Conservation (phyloP, 2,888 invertebrate species). For the Chrysina gloriosa region DNA sequence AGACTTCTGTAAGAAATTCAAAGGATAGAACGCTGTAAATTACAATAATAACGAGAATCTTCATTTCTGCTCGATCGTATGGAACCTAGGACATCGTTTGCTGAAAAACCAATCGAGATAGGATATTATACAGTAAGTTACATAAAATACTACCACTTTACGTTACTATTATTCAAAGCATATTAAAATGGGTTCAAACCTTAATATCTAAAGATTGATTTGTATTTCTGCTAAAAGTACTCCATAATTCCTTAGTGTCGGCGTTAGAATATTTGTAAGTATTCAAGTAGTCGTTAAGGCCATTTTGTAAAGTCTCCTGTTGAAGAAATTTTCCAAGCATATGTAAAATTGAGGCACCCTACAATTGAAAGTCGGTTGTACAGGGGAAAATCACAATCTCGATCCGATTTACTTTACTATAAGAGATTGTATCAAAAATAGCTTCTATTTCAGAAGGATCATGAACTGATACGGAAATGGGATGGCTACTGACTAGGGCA, state of each 20-base stretch:
- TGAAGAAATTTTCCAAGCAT: constrained; percentile 79
- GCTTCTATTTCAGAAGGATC: constrained; percentile 79
- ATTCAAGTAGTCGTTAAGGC: constrained; percentile 76
- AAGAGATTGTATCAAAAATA: constrained; percentile 81
- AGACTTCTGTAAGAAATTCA: background rate
- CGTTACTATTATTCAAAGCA: too few species aligned
- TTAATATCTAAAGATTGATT: constrained; percentile 73
- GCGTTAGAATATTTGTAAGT: constrained; percentile 78
- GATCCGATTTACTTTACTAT: constrained; percentile 71
- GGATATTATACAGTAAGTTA: too few species aligned
- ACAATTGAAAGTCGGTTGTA: background rate
- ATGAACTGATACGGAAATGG: constrained; percentile 75
- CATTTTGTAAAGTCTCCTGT: constrained; percentile 72
- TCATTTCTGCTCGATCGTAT: too few species aligned
- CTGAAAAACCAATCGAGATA: too few species aligned
- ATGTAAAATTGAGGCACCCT: constrained; percentile 78
- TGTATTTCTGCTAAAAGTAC: constrained; percentile 73
- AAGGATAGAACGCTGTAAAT: background rate
- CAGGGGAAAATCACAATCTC: background rate
- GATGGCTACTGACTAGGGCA: constrained; percentile 77
- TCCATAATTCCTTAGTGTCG: constrained; percentile 86
- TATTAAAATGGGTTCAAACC: constrained; percentile 59
- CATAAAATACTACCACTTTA: too few species aligned
- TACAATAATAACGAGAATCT: too few species aligned
- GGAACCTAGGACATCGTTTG: too few species aligned